A percentile compares a stretch with the other conserved stretches of the same genome.
Evolutionary conservation across 1,140 invertebrate species (phyloP).

Genomic region (Drosophila persimilis): DNA sequence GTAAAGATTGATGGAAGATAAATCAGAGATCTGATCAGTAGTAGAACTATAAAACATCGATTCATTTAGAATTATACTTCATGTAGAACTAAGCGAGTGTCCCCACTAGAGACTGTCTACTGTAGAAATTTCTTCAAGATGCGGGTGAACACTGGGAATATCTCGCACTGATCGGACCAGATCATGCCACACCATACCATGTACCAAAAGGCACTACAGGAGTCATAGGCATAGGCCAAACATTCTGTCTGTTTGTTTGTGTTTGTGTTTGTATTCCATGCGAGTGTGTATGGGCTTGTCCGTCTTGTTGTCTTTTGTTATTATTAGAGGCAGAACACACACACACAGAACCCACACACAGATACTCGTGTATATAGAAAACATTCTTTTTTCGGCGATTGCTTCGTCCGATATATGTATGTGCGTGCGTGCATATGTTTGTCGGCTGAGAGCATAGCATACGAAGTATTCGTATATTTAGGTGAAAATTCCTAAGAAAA

Average conservation of each 20-base stretch:
- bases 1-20: no score
- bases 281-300: conserved; percentile 18
- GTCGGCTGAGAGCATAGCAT: conserved; percentile 1
- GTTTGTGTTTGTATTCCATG: conserved; percentile 30
- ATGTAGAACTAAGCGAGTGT: neutral
- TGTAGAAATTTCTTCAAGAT: conserved; percentile 1
- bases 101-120: neutral
- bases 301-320: conserved; percentile 56
- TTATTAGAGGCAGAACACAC: conserved; percentile 57
- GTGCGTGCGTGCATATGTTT: conserved; percentile 2
- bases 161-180: conserved; percentile 23
- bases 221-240: conserved; percentile 3
- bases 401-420: conserved; percentile 39
- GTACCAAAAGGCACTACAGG: conserved; percentile 11
- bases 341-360: neutral
- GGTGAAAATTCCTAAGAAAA: conserved; percentile 70
- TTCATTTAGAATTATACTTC: neutral
- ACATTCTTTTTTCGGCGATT: conserved; percentile 58
- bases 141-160: conserved; percentile 8
- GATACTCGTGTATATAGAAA: conserved; percentile 8
- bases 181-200: no score
- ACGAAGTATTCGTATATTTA: conserved; percentile 44
- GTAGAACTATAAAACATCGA: neutral
- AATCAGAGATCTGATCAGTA: neutral
- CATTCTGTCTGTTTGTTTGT: conserved; percentile 19